Base-by-base conservation (phyloP, 2,797 vertebrate species). In the Phrynocephalus guinanensis region DNA sequence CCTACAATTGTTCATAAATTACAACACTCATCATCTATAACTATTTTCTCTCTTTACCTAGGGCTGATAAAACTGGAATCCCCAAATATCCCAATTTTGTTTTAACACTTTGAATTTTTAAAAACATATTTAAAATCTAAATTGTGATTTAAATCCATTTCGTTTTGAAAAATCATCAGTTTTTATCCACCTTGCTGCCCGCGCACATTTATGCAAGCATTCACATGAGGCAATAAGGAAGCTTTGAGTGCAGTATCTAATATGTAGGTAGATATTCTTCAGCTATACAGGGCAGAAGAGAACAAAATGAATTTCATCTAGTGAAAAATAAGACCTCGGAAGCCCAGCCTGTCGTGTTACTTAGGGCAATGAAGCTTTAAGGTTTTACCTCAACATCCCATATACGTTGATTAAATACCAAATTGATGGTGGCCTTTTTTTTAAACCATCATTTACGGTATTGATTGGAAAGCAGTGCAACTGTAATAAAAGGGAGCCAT, bases 371-470 rank as follows among this genome's bases (percentile, higher is more conserved):
- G 92, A 94, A 90, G 94, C 93, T 94, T 95, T 94, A 88, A 94
- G 81, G 94, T 95, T 96, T n/a, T 96, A 93, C 95, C 95, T 94
- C 93, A 44, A 76, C 92, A 88, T 95, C 94, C 95, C 94, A 91
- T 95, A 95, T 95, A 94, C 95, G 96, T 97, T 96, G 96, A 97
- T 97, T 97, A 95, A 96, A 95, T 88, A 95, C 92, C 90, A 94
- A 95, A 96, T 97, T 94, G 96, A 96, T 94, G 91, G 93, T 91
- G 93, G 93, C 93, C 96, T 94, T 97, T 97, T 96, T 97, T 97
- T 96, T 96, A 95, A 96, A 93, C 95, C 95, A 96, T 97, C 95
- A 96, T 96, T 97, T 97, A 95, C 91, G 85, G 92, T 96, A 97
- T 97, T 96, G 97, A 97, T 97, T 96, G 95, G 95, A 95, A 94